Evolutionary conservation across 2,888 invertebrate species (phyloP), one percentile per base, ranked within the genome.

Genomic region (Oscheius sp.): DNA sequence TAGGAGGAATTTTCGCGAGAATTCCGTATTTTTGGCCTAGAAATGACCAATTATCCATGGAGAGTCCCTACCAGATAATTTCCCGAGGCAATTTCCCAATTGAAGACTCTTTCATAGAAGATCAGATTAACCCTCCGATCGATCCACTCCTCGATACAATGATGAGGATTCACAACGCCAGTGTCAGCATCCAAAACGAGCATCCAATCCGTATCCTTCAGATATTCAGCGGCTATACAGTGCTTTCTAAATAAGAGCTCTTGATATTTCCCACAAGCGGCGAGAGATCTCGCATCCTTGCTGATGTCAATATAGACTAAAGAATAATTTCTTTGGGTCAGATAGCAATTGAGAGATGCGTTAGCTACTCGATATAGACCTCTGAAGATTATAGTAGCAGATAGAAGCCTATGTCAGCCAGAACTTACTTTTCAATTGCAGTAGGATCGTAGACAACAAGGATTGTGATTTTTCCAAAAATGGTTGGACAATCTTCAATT

Each of bases 91-190:
- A 86, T 82, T 74, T 85, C 85, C 82, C 83, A 86, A 69, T 85
- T 85, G 76, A 84, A 85, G 72, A 83, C 84, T 8, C 85, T 74
- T 67, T 85, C 85, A 67, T 85, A 85, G 75, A 85, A 84, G 50
- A 86, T 69, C 25, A 85, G 65, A 70, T 84, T 80, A 37, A 82
- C 83, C 3, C 84, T 75, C 34, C 74, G 73, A 67, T 85, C 85
- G 65, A 85, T 85, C 82, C 82, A 85, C 67, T 85, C 85, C 68
- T 85, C 85, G 39, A 85, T 75, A 70, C 85, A 85, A 69, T 85
- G 85, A 70, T 83, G 84, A 15, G 85, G 85, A 70, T 85, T 85
- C 45, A 82, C 84, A 5, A 84, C 76, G 34, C 82, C 84, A 6
- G 85, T 78, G 68, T 85, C 85, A n/a, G 85, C 85, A 67, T 85